Conservation (phyloP, 2,113 vertebrate genomes). For the Psittacula cyanocephala region DNA sequence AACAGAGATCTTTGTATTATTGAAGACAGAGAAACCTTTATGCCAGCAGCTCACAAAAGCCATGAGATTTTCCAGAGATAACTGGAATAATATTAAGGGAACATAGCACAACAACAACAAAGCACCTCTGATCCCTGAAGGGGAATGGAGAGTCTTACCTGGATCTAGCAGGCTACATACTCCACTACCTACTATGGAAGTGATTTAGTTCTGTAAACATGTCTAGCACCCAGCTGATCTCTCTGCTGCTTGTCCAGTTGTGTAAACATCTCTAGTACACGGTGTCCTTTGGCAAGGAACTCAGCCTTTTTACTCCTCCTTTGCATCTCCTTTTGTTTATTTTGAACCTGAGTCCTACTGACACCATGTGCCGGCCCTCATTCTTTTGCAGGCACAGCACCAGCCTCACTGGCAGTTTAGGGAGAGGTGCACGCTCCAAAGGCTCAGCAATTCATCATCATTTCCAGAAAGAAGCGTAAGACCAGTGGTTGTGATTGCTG, state of each 20-base stretch:
- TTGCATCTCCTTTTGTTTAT: not conserved
- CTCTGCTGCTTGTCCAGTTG: not conserved
- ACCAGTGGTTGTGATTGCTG: not conserved
- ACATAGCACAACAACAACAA: not conserved
- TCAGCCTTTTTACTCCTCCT: not conserved
- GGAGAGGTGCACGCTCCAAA: not conserved
- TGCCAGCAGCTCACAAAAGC: not conserved
- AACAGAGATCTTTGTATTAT: not conserved
- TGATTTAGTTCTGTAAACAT: not conserved
- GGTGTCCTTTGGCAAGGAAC: not conserved
- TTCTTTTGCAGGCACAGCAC: not conserved
- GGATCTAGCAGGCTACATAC: not conserved
- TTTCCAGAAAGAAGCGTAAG: slow-evolving; percentile 1
- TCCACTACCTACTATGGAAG: not conserved
- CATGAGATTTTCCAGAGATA: not conserved
- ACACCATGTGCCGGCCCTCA: not conserved
- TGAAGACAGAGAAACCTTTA: not conserved
- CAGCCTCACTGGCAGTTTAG: not conserved
- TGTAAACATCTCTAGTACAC: not conserved
- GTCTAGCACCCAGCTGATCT: not conserved
- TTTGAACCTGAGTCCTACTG: not conserved
- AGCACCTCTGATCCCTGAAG: not conserved
- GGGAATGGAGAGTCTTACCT: not conserved
- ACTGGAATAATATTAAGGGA: not conserved
- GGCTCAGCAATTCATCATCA: not conserved